A percentile compares a stretch with the other conserved stretches of the same genome.
These are phyloP conservation scores for Drosophila lacertosa DNA, from an alignment of 1,140 invertebrate genomes.

Conservation along the genomic window DNA sequence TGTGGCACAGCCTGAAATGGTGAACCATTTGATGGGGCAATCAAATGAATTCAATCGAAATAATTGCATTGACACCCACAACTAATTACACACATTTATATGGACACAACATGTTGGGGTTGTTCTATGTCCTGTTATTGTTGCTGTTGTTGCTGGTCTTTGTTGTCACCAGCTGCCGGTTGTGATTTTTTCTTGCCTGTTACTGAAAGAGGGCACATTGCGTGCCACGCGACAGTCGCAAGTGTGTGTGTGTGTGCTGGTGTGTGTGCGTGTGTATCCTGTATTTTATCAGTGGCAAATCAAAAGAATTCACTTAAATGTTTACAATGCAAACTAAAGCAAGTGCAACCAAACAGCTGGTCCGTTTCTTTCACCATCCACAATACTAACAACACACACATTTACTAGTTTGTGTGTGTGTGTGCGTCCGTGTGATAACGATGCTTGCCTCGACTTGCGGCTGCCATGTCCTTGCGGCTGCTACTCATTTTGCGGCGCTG, in stretches of 20 bases:
- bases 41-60: constrained; percentile 37
- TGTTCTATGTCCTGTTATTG: neutral
- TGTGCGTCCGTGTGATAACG: constrained; percentile 52
- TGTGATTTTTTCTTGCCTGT: constrained; percentile 41
- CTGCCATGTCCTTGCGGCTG: constrained; percentile 31
- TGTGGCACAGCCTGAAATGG: constrained; percentile 3
- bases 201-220: constrained; percentile 50
- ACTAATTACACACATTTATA: constrained; percentile 47
- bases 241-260: neutral
- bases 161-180: constrained; percentile 9
- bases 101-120: constrained; percentile 12
- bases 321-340: constrained; percentile 24
- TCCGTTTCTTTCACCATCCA: constrained; percentile 5
- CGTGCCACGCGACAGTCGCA: constrained; percentile 27
- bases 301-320: constrained; percentile 40
- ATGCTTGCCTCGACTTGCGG: constrained; percentile 31
- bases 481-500: constrained; percentile 53
- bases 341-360: constrained; percentile 11
- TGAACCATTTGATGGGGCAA: constrained; percentile 28
- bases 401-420: neutral
- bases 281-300: constrained; percentile 47
- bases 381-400: neutral
- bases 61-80: constrained; percentile 32
- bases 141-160: neutral
- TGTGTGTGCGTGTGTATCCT: neutral